phyloP scores from a whole-genome alignment of 2,888 invertebrate species.

The Apotomis capreana region DNA sequence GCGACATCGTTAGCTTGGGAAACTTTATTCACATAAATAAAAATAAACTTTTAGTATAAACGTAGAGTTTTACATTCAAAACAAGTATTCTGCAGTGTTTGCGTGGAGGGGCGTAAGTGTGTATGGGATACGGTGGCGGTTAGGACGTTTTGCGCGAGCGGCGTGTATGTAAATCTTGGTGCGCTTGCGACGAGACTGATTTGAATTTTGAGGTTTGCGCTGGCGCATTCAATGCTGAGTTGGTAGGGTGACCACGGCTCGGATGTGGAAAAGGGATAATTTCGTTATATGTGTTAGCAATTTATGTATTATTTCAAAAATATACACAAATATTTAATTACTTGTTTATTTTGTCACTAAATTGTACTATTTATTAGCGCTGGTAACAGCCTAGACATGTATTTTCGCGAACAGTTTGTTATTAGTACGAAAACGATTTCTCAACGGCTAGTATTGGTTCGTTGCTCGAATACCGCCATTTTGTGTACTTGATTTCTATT shows the following conservation, averaged over 20 bases:
- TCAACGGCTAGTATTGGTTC: no score
- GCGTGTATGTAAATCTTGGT: slow-evolving; percentile 70
- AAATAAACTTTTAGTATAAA: slow-evolving; percentile 55
- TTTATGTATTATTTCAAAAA: no score
- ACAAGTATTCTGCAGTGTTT: slow-evolving; percentile 46
- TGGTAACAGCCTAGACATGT: no score
- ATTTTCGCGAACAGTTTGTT: no score
- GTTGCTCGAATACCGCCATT: no score
- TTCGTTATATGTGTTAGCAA: no score
- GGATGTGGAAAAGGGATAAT: background rate
- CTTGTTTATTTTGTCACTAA: no score
- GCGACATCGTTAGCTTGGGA: slow-evolving; percentile 72
- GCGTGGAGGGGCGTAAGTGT: background rate
- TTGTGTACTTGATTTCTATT: no score
- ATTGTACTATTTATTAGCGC: no score
- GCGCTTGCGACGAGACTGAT: slow-evolving; percentile 72
- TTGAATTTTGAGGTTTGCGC: slow-evolving; percentile 79
- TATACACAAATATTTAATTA: no score
- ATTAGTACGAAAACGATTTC: no score
- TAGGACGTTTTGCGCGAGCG: background rate
- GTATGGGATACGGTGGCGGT: background rate
- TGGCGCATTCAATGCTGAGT: slow-evolving; percentile 74
- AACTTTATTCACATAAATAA: slow-evolving; percentile 65
- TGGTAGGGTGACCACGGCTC: slow-evolving; percentile 58
- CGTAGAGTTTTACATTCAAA: slow-evolving; percentile 67